phyloP scores from a whole-genome alignment of 2,888 invertebrate species.

The Spodoptera picta region DNA sequence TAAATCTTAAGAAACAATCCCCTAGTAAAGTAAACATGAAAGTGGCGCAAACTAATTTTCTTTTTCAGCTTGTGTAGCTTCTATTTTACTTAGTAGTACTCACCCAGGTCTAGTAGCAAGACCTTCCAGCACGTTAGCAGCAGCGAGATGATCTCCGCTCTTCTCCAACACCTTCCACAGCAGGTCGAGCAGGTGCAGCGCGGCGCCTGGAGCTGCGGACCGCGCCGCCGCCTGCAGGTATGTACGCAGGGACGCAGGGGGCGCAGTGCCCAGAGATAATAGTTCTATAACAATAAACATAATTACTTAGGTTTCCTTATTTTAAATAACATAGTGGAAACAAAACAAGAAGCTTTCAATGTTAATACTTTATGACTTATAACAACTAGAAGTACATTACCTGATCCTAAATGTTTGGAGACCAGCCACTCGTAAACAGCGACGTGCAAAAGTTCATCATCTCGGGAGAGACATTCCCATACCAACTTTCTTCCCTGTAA shows the following conservation, averaged over 20 bases:
- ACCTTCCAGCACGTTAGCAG: conserved; percentile 96
- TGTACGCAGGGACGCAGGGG: conserved; percentile 92
- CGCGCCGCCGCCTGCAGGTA: conserved; percentile 91
- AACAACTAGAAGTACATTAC: conserved; percentile 56
- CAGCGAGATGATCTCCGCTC: conserved; percentile 96
- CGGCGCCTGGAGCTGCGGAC: conserved; percentile 88
- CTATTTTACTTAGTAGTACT: conserved; percentile 33
- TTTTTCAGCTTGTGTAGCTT: neutral
- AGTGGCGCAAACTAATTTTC: neutral
- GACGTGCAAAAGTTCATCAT: conserved; percentile 97
- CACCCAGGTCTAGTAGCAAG: conserved; percentile 93
- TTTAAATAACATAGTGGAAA: neutral
- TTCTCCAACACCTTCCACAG: conserved; percentile 99
- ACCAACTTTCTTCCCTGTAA: conserved; percentile 88
- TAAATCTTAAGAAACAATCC: too few species aligned
- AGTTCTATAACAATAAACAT: conserved; percentile 81
- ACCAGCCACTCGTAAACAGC: conserved; percentile 98
- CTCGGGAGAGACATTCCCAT: conserved; percentile 90
- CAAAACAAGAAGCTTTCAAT: neutral
- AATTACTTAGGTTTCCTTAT: neutral
- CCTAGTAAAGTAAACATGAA: too few species aligned
- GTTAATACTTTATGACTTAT: too few species aligned
- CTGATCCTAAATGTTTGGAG: conserved; percentile 91
- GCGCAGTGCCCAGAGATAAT: conserved; percentile 89
- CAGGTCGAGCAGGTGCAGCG: conserved; percentile 92